Evolutionary conservation across 2,113 vertebrate species (phyloP), one percentile per base, ranked within the genome.

Genomic region (Trematocara macrostoma): DNA sequence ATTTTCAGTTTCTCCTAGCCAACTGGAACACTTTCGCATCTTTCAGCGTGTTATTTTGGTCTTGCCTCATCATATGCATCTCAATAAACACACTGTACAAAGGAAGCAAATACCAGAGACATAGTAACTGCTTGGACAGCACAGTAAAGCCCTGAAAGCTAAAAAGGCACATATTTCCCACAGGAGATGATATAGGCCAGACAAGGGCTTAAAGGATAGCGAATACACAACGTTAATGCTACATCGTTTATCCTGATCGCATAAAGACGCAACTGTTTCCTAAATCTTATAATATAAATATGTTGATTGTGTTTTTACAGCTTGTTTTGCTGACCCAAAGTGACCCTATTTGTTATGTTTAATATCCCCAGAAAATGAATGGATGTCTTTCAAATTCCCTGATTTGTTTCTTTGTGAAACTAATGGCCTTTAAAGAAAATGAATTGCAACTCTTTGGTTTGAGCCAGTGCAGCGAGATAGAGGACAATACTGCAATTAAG

Each of bases 401-500:
- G 67, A 69, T 53, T 31, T 14, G 35, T 85, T 78, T 80, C 69
- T 74, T 80, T 0, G n/a, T 49, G 7, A 64, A 89, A 67, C 20
- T 35, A 47, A 83, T 11, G 26, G 34, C 51, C 11, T 16, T 56
- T 12, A 78, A 56, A 78, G 45, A 42, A 86, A 84, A 71, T 2
- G 29, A 90, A 55, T 80, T 38, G 34, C 5, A 49, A 47, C 38
- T 82, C 82, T 79, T 78, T 59, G 53, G 59, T 85, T 87, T 83
- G 11, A 81, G 79, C 15, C 76, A 10, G 8, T 12, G 53, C 74
- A 34, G 51, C 11, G 53, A 86, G 78, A 84, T 14, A 55, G 67
- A 78, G 78, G 79, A 87, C 86, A 78, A 78, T 82, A 11, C 82
- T 78, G 84, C 80, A 89, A 93, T 89, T 85, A 90, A 91, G 84